Base-by-base conservation (phyloP, 2,888 invertebrate species). In the Acronicta alni region DNA sequence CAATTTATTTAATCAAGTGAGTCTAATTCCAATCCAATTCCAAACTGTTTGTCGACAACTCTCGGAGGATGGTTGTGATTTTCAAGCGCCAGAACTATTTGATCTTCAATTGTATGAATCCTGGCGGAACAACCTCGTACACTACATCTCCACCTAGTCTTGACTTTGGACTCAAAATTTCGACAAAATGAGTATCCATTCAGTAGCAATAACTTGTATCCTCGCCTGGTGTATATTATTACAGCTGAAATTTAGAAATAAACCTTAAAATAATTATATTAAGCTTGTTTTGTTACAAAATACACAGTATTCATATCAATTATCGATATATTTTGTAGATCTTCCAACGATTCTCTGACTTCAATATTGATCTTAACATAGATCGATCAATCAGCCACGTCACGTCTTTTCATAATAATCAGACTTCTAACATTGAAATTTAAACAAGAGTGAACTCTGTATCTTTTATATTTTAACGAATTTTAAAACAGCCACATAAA, bases 131-230 rank as follows among this genome's bases (percentile, higher is more conserved):
- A 86, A 0, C 54, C 48, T 15, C 84, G 60, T 0, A 58, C 49
- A 0, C 79, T 62, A 42, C 86, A 87, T 7, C 85, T 74, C 85
- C 86, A 86, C 41, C 84, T 77, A 12, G 62, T 76, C 18, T 85
- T 86, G 0, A 47, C 8, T 18, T 66, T 37, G 0, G 76, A 70
- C 0, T 65, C 72, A 23, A 26, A 66, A 54, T 82, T 81, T 38
- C 67, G 75, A 10, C 59, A 67, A 37, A 62, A 86, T 0, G 73
- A 70, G 30, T 72, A 83, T 0, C 77, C 77, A 49, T 84, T 80
- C 0, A 79, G 46, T 0, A 80, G 15, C 4, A 86, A 56, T 17
- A 79, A 56, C 14, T 72, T 78, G 23, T 44, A 67, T 0, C 80
- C 80, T 20, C 71, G 72, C n/a, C 16, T 39, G 0, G 73, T 56